Evolutionary conservation across 1,140 invertebrate species (phyloP).

Genomic region (Saccostrea cuccullata): DNA sequence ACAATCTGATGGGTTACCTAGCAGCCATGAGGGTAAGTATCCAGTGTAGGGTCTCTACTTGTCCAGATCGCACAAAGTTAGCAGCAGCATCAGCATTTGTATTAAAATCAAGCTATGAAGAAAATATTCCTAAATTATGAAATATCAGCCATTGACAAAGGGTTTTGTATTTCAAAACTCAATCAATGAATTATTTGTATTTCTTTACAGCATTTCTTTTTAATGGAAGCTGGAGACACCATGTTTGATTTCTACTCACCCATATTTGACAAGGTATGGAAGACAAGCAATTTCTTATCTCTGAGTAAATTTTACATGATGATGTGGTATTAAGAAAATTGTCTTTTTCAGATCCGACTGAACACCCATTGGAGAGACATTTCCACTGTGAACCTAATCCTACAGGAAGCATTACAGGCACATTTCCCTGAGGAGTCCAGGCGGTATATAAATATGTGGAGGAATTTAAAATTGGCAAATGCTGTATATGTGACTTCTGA

Average conservation of each 20-base stretch:
- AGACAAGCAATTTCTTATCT: neutral
- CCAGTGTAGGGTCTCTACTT: neutral
- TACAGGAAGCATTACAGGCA: constrained; percentile 81
- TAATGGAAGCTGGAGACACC: constrained; percentile 83
- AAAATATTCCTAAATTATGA: too few species aligned
- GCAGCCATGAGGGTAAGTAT: constrained; percentile 72
- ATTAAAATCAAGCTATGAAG: too few species aligned
- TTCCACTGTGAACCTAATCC: constrained; percentile 78
- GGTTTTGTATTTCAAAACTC: neutral
- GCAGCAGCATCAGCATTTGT: too few species aligned
- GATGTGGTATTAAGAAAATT: neutral
- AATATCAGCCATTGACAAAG: neutral
- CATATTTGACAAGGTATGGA: constrained; percentile 81
- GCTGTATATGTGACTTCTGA: neutral
- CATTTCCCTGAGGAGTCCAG: constrained; percentile 78
- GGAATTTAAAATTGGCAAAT: neutral
- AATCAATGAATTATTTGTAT: neutral
- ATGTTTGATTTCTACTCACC: constrained; percentile 83
- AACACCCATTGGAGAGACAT: constrained; percentile 79
- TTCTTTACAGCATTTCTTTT: constrained; percentile 79
- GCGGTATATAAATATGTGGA: neutral
- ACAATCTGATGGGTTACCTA: constrained; percentile 71
- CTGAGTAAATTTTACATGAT: too few species aligned
- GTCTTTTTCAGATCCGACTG: constrained; percentile 73
- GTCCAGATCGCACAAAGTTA: too few species aligned